These are phyloP conservation scores for Galeruca laticollis DNA, from an alignment of 2,888 invertebrate genomes.

Conservation along the genomic window DNA sequence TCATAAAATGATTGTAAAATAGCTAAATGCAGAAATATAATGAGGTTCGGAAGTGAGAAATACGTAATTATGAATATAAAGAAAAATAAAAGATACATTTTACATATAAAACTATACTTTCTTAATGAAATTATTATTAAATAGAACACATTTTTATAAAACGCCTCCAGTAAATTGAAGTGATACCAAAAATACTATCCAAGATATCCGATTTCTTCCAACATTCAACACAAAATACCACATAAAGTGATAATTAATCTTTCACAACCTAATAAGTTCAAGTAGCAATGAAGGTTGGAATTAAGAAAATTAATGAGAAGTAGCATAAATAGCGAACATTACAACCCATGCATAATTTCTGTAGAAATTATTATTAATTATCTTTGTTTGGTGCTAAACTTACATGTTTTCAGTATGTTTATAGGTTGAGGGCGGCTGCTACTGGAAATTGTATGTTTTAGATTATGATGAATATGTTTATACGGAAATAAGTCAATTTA, in stretches of 20 bases:
- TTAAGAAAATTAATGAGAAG: slow-evolving; percentile 49
- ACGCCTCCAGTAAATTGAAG: no score
- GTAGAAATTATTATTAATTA: slow-evolving; percentile 3
- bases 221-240: not conserved
- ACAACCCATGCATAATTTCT: slow-evolving; percentile 40
- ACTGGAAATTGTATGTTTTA: not conserved
- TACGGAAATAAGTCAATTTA: not conserved
- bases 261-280: slow-evolving; percentile 42
- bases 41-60: no score
- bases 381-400: slow-evolving; percentile 1
- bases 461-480: not conserved
- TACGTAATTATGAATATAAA: no score
- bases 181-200: no score
- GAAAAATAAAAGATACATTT: no score
- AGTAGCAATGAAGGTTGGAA: slow-evolving; percentile 40
- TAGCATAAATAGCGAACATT: slow-evolving; percentile 45
- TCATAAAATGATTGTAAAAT: no score
- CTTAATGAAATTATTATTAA: no score
- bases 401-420: slow-evolving; percentile 3
- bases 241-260: slow-evolving; percentile 41
- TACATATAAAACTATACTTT: no score
- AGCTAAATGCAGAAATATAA: no score
- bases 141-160: no score
- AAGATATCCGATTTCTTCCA: no score
- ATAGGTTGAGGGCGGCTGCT: slow-evolving; percentile 9